Percentiles rank a stretch among this genome's conserved stretches.
These are phyloP conservation scores for Lagorchestes hirsutus DNA, from an alignment of 2,797 vertebrate species.

Conservation along the genomic window DNA sequence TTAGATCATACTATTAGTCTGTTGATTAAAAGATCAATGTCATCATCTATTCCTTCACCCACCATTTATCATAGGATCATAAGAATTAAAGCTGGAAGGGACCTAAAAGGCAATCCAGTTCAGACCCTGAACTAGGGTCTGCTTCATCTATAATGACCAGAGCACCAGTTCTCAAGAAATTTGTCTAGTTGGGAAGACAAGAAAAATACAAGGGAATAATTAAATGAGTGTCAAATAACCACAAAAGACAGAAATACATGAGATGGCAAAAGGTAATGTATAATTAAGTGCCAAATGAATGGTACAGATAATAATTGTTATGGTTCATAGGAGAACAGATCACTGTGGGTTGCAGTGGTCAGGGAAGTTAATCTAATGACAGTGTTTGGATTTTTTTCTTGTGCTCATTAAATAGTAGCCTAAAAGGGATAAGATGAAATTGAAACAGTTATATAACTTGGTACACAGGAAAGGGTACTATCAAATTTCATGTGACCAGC, in stretches of 20 bases:
- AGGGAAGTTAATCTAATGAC: constrained; percentile 7
- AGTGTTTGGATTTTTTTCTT: neutral
- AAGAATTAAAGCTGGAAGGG: neutral
- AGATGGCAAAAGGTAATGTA: neutral
- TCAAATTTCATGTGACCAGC: neutral
- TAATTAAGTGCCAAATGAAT: constrained; percentile 7
- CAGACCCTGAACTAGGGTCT: neutral
- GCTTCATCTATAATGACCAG: neutral
- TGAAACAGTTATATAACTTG: neutral
- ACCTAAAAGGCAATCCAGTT: neutral
- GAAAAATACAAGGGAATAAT: neutral
- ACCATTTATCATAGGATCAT: neutral
- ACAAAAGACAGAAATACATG: neutral
- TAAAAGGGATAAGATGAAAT: neutral
- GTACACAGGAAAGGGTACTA: too few relatives aligned
- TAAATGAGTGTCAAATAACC: neutral
- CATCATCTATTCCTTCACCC: neutral
- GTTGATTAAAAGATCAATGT: neutral
- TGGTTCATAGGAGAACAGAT: constrained; percentile 13
- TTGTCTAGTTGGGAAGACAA: neutral
- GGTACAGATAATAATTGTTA: constrained; percentile 20
- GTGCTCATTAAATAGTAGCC: neutral
- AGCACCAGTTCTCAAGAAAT: neutral
- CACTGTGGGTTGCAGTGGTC: neutral
- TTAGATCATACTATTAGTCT: neutral